Evolutionary conservation across 2,797 vertebrate genomes (phyloP).

Genomic region (Hoplostethus mediterraneus): DNA sequence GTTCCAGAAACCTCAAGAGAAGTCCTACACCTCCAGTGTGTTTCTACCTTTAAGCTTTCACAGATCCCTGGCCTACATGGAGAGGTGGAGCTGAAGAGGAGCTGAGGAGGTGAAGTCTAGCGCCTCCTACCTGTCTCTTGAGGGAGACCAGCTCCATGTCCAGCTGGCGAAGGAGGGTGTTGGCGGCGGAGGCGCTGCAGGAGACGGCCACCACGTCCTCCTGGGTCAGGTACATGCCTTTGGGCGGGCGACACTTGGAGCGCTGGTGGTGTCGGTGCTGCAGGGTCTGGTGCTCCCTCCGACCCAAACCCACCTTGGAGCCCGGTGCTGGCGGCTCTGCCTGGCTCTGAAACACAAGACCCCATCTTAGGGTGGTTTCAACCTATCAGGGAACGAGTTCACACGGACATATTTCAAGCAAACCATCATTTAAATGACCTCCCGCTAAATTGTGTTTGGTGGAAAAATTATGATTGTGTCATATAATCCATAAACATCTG

Average conservation of each 20-base stretch:
- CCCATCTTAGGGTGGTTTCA: background rate
- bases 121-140: slow-evolving; percentile 92
- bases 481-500: too few species aligned
- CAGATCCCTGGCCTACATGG: too few species aligned
- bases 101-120: background rate
- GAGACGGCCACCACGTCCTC: slow-evolving; percentile 97
- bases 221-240: slow-evolving; percentile 98
- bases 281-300: slow-evolving; percentile 95
- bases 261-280: slow-evolving; percentile 97
- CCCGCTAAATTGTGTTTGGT: too few species aligned
- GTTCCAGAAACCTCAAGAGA: too few species aligned
- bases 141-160: slow-evolving; percentile 98
- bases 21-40: too few species aligned
- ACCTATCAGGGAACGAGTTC: background rate
- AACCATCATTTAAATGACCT: too few species aligned
- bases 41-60: too few species aligned
- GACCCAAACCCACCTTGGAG: slow-evolving; percentile 91
- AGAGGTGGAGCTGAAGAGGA: too few species aligned
- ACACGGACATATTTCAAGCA: too few species aligned
- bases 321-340: slow-evolving; percentile 87
- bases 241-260: slow-evolving; percentile 95
- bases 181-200: slow-evolving; percentile 94
- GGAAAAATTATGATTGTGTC: too few species aligned
- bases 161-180: slow-evolving; percentile 94
- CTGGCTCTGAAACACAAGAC: slow-evolving; percentile 67